These are phyloP conservation scores for Cliona cf. orientalis DNA, from an alignment of 37 sponge, comb jelly and placozoan species.

Conservation along the genomic window DNA sequence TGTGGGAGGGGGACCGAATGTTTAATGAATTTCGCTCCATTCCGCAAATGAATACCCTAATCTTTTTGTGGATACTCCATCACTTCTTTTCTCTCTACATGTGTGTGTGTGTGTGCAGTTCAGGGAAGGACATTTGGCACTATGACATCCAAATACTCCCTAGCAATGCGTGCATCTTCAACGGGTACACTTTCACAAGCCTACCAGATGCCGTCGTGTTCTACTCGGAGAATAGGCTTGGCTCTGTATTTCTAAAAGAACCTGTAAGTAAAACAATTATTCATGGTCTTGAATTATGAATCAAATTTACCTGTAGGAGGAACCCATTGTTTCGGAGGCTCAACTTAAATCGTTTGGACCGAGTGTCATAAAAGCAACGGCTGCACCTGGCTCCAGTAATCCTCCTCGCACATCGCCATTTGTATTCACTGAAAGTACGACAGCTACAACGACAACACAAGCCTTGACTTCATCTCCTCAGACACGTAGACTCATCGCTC, in stretches of 20 bases:
- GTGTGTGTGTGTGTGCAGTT: slow-evolving; percentile 2
- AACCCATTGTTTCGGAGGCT: neutral
- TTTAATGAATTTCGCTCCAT: no score
- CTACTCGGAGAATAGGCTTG: slow-evolving; percentile 60
- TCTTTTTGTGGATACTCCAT: no score
- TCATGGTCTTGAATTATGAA: neutral
- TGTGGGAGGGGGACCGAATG: no score
- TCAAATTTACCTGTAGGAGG: neutral
- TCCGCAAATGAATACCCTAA: no score
- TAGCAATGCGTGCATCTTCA: slow-evolving; percentile 32
- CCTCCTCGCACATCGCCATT: no score
- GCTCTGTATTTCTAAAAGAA: slow-evolving; percentile 11
- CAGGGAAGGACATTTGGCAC: slow-evolving; percentile 40
- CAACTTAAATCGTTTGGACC: no score
- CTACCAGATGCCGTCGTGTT: slow-evolving; percentile 48
- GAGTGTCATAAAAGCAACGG: neutral
- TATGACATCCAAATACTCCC: slow-evolving; percentile 25
- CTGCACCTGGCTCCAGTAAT: neutral
- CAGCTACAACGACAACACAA: no score
- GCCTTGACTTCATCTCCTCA: no score
- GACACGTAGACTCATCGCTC: no score
- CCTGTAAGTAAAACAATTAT: slow-evolving; percentile 1
- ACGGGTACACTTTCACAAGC: slow-evolving; percentile 34
- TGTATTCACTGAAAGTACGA: no score
- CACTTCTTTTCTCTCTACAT: no score